A percentile compares a stretch with the other conserved stretches of the same genome.
These are phyloP conservation scores for Ashinkailepas kermadecensis DNA, from an alignment of 2,888 invertebrate species.

Conservation along the genomic window DNA sequence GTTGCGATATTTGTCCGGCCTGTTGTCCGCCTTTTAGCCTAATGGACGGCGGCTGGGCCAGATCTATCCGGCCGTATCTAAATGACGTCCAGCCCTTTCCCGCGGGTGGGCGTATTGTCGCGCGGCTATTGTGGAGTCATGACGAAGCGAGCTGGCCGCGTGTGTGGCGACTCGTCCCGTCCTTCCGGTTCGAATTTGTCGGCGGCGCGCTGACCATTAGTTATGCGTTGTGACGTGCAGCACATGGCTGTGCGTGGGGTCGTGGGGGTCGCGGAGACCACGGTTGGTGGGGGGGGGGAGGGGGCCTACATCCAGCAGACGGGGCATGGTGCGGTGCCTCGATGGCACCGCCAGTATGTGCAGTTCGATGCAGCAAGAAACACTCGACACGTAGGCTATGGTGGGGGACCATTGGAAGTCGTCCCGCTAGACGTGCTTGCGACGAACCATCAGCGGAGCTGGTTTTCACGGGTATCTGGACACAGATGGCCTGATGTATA, in stretches of 20 bases:
- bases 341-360: too few relatives aligned
- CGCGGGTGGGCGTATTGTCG: background rate
- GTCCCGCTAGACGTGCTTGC: too few relatives aligned
- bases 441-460: too few relatives aligned
- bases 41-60: background rate
- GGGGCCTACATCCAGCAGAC: too few relatives aligned
- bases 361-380: too few relatives aligned
- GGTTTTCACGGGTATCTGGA: too few relatives aligned
- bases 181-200: conserved; percentile 13
- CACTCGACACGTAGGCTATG: too few relatives aligned
- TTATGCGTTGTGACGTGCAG: background rate
- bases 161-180: background rate
- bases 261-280: background rate
- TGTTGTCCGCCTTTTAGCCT: background rate
- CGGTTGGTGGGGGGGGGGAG: too few relatives aligned
- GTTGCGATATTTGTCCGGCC: background rate
- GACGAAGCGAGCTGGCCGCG: background rate
- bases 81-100: background rate
- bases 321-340: too few relatives aligned
- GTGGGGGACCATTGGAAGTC: too few relatives aligned
- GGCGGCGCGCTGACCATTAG: background rate
- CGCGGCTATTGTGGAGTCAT: background rate
- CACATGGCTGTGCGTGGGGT: background rate
- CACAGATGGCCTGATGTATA: too few relatives aligned
- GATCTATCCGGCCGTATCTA: background rate